phyloP scores from a whole-genome alignment of 2,888 invertebrate genomes.

The Spicauda simplicius region DNA sequence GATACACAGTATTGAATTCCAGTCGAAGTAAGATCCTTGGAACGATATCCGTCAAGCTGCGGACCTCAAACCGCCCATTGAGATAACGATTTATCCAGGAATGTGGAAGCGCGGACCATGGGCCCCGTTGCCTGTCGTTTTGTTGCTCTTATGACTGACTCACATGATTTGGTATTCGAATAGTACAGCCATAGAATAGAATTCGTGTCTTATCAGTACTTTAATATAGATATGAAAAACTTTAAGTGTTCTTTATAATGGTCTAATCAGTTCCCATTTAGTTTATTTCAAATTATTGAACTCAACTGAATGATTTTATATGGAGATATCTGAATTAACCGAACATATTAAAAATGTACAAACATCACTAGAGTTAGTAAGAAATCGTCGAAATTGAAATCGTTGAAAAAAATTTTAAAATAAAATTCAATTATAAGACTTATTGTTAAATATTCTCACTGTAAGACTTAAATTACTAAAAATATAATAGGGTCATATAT shows the following conservation, averaged over 20 bases:
- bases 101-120: conserved; percentile 53
- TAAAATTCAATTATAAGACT: neutral
- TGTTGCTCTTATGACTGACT: conserved; percentile 6
- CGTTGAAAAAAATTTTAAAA: too few species aligned
- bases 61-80: conserved; percentile 41
- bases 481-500: neutral
- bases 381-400: too few species aligned
- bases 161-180: neutral
- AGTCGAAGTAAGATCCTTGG: conserved; percentile 24
- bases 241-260: too few species aligned
- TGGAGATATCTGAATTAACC: too few species aligned
- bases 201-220: too few species aligned
- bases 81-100: conserved; percentile 60
- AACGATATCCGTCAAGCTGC: conserved; percentile 34
- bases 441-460: conserved; percentile 14
- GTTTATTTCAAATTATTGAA: too few species aligned
- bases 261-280: too few species aligned
- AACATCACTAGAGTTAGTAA: too few species aligned
- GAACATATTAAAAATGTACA: too few species aligned
- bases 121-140: conserved; percentile 41
- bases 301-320: too few species aligned
- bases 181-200: too few species aligned
- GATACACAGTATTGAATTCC: conserved; percentile 21
- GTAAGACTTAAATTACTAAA: conserved; percentile 6
- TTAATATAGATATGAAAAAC: too few species aligned